Evolutionary conservation across 2,797 vertebrate species (phyloP).

Genomic region (Enteromius anoplus): DNA sequence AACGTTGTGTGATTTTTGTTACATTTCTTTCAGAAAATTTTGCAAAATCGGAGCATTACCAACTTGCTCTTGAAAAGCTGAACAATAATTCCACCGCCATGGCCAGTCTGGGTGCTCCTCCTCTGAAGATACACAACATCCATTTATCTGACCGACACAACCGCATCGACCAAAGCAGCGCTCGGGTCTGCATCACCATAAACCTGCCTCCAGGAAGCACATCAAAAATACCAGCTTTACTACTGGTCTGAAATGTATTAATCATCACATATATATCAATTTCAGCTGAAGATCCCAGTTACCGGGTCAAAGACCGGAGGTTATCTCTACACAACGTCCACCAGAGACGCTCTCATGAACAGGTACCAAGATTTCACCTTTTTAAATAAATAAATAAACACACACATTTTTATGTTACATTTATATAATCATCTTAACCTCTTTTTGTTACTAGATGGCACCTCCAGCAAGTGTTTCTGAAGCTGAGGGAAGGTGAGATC

Average conservation of each 20-base stretch:
- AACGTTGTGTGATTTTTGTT: neutral
- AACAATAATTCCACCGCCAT: constrained; percentile 73
- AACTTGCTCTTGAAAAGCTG: constrained; percentile 78
- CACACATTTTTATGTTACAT: neutral
- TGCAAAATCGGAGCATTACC: constrained; percentile 78
- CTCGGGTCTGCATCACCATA: constrained; percentile 72
- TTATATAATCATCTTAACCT: neutral
- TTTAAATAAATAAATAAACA: neutral
- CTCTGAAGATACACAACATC: constrained; percentile 82
- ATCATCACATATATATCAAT: constrained; percentile 9
- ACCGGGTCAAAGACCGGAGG: constrained; percentile 79
- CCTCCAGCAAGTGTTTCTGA: constrained; percentile 74
- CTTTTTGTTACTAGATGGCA: constrained; percentile 68
- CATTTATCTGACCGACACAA: constrained; percentile 79
- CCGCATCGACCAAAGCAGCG: constrained; percentile 70
- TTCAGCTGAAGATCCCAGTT: constrained; percentile 87
- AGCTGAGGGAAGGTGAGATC: constrained; percentile 68
- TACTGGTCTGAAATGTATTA: neutral
- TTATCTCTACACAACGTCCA: constrained; percentile 75
- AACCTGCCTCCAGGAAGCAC: neutral
- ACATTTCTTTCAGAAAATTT: constrained; percentile 73
- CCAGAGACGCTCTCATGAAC: constrained; percentile 70
- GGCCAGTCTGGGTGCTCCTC: constrained; percentile 80
- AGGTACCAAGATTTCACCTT: constrained; percentile 65
- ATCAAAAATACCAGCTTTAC: neutral